These are phyloP conservation scores for Chlamydotis undulata DNA, from an alignment of 2,113 vertebrate species.

Conservation along the genomic window DNA sequence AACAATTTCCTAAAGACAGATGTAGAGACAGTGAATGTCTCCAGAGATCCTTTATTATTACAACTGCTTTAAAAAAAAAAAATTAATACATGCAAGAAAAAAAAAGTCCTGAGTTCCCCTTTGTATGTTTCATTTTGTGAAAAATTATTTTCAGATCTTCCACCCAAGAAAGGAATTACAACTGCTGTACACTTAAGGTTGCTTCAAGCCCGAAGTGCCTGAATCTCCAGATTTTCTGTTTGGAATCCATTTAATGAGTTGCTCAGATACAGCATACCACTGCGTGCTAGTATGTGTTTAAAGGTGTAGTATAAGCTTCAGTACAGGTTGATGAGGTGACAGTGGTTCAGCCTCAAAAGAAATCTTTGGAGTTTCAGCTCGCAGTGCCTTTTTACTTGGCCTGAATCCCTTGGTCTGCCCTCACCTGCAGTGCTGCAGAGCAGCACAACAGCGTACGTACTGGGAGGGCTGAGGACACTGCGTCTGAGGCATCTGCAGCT, in stretches of 20 bases:
- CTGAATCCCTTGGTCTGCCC: neutral
- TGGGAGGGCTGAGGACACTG: neutral
- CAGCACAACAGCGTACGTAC: neutral
- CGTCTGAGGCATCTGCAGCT: neutral
- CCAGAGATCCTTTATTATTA: neutral
- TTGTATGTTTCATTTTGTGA: neutral
- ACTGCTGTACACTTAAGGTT: neutral
- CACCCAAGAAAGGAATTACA: neutral
- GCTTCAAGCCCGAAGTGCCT: neutral
- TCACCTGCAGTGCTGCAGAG: neutral
- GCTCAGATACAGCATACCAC: neutral
- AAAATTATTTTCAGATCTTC: neutral
- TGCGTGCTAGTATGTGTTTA: neutral
- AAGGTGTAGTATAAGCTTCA: neutral
- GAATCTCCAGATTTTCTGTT: neutral
- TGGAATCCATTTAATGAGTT: neutral
- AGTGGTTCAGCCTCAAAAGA: neutral
- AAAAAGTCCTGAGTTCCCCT: neutral
- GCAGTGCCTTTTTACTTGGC: neutral
- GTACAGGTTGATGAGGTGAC: neutral
- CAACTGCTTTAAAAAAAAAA: neutral
- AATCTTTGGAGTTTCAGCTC: neutral
- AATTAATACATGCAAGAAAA: neutral
- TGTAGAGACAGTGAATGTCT: neutral
- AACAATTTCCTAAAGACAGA: neutral